phyloP scores from a whole-genome alignment of 2,888 invertebrate genomes.

The Biston betularia region DNA sequence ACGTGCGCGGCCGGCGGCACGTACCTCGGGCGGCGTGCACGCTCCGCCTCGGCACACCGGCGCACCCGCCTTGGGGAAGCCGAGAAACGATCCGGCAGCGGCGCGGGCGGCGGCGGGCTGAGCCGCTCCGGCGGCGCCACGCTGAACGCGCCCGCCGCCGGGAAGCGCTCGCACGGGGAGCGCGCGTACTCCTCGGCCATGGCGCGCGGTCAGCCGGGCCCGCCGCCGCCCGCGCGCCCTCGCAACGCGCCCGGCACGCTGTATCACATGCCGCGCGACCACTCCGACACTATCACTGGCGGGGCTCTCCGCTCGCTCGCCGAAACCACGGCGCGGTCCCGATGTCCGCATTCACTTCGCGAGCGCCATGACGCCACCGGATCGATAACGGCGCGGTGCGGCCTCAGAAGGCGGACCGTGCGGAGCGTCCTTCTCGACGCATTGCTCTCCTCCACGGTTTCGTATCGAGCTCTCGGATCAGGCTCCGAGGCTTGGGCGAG shows the following conservation, averaged over 20 bases:
- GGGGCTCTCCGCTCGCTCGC: conserved; percentile 67
- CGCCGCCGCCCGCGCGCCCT: conserved; percentile 83
- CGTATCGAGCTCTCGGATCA: conserved; percentile 66
- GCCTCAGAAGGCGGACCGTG: conserved; percentile 76
- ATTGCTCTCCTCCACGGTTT: conserved; percentile 60
- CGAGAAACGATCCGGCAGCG: conserved; percentile 86
- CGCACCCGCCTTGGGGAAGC: conserved; percentile 87
- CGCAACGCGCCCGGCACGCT: conserved; percentile 68
- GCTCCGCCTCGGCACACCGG: conserved; percentile 89
- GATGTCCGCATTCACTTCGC: conserved; percentile 84
- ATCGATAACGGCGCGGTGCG: conserved; percentile 82
- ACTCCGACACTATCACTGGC: conserved; percentile 74
- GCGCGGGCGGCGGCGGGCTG: conserved; percentile 87
- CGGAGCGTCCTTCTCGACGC: conserved; percentile 69
- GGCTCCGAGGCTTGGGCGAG: conserved; percentile 81
- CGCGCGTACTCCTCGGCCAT: conserved; percentile 85
- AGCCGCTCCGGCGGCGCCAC: conserved; percentile 89
- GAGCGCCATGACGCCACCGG: conserved; percentile 80
- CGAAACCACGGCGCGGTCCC: conserved; percentile 74
- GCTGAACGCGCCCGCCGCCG: conserved; percentile 85
- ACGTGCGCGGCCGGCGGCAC: conserved; percentile 90
- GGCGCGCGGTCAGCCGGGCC: conserved; percentile 81
- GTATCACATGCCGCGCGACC: conserved; percentile 81
- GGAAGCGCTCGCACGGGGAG: conserved; percentile 85
- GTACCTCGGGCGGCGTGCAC: conserved; percentile 87